These are phyloP conservation scores for Colossoma macropomum DNA, from an alignment of 2,113 vertebrate species.

Conservation along the genomic window DNA sequence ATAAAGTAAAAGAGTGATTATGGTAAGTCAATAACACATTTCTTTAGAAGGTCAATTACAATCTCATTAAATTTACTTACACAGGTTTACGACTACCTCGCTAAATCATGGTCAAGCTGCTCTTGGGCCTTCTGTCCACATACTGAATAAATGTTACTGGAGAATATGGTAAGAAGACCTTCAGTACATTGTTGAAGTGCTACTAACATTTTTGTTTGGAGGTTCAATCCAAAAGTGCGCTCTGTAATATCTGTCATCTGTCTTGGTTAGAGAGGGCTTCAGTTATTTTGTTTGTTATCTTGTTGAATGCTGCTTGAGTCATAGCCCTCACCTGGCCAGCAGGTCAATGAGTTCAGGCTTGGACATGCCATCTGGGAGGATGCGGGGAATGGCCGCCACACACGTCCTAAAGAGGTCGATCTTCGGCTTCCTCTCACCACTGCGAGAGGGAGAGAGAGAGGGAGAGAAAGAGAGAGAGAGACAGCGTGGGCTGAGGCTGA, in stretches of 20 bases:
- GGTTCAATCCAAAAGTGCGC: no score
- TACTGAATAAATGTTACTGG: no score
- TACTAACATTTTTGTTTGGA: no score
- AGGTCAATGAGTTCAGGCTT: conserved; percentile 96
- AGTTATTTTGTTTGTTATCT: background rate
- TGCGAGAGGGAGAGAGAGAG: conserved; percentile 59
- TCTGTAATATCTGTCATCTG: background rate
- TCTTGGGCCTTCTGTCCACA: no score
- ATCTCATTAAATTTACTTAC: no score
- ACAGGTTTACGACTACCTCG: background rate
- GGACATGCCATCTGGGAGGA: conserved; percentile 97
- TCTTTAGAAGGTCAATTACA: no score
- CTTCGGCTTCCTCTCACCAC: conserved; percentile 97
- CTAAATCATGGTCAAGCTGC: no score
- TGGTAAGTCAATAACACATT: background rate
- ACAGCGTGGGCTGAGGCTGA: conserved; percentile 16
- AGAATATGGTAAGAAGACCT: no score
- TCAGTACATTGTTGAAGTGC: no score
- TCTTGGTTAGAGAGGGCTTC: background rate
- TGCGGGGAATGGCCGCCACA: conserved; percentile 94
- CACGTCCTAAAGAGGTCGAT: conserved; percentile 97
- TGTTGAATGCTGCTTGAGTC: background rate
- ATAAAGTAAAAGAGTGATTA: background rate
- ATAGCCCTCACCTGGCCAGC: conserved; percentile 84
- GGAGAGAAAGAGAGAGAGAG: conserved; percentile 16